Evolutionary conservation across 2,888 invertebrate species (phyloP), one percentile per base, ranked within the genome.

Genomic region (Scaeva pyrastri): DNA sequence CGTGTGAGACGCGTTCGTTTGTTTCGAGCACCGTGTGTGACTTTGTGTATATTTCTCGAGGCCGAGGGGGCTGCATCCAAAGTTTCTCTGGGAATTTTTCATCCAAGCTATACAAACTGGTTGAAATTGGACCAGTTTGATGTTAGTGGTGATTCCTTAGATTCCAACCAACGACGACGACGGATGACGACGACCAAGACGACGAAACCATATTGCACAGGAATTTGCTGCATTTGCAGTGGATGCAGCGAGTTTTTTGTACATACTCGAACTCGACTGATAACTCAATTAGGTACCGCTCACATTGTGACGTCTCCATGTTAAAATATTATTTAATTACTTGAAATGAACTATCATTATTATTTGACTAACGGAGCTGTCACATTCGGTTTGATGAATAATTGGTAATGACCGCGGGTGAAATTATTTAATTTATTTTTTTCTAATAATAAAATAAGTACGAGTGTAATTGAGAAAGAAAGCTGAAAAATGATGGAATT

Each of bases 311-410:
- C 79, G 58, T 66, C 56, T 41, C 21, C 21, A 71, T 66, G 48
- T 72, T 56, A 75, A 84, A 72, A 73, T 84, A 79, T 75, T 84
- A 71, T 84, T 84, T 79, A 79, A 84, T 84, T 75, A 79, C 71
- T 60, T 79, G 43, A 45, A 66, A 74, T 84, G 79, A 84, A 43
- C 74, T 71, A 84, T 52, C 26, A 52, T 74, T 71, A 60, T 50
- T 12, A 50, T 50, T 70, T 48, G 48, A 50, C 31, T 58, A 68
- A 74, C 56, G 48, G 43, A 21, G 71, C 84, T 79, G 75, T 75
- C 75, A 71, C 75, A 75, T 84, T 75, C 31, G 39, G 64, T 71
- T 75, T 68, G 72, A 80, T 85, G 73, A 80, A 71, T 80, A 81
- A 80, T 81, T 81, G 81, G 45, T 76, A 68, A 62, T 81, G 60